phyloP scores from a whole-genome alignment of 2,797 vertebrate species.

The Pangasius larnaudii region DNA sequence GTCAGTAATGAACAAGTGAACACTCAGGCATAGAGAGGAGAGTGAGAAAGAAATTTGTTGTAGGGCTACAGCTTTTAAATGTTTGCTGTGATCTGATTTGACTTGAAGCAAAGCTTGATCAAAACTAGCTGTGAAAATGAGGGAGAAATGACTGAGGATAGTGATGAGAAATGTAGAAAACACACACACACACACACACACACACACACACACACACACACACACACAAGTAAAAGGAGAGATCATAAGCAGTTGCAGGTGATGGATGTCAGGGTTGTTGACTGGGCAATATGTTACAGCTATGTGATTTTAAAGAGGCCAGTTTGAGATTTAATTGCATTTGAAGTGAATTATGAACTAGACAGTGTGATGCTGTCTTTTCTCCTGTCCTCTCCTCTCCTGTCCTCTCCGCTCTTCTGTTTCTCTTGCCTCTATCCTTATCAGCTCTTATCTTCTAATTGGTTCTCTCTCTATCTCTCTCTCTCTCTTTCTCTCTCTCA shows the following conservation, averaged over 20 bases:
- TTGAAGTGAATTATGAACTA: neutral
- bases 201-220: neutral
- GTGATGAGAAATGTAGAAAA: neutral
- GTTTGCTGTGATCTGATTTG: neutral
- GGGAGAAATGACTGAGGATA: neutral
- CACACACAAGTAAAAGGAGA: neutral
- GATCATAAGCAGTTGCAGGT: neutral
- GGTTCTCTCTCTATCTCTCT: neutral
- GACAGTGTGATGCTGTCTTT: neutral
- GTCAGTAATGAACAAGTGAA: constrained; percentile 76
- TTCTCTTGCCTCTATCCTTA: neutral
- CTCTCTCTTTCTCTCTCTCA: neutral
- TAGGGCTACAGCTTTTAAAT: neutral
- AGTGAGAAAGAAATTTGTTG: neutral
- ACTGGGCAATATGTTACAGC: constrained; percentile 8
- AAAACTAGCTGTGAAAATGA: constrained; percentile 1
- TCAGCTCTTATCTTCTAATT: neutral
- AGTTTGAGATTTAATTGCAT: constrained; percentile 28
- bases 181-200: neutral
- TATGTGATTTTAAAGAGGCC: constrained; percentile 3
- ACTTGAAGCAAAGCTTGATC: neutral
- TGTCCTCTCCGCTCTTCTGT: neutral
- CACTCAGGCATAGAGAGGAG: neutral
- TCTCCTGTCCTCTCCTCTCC: neutral
- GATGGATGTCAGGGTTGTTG: constrained; percentile 1